phyloP scores from a whole-genome alignment of 1,140 invertebrate genomes.

The Nebria ingens region DNA sequence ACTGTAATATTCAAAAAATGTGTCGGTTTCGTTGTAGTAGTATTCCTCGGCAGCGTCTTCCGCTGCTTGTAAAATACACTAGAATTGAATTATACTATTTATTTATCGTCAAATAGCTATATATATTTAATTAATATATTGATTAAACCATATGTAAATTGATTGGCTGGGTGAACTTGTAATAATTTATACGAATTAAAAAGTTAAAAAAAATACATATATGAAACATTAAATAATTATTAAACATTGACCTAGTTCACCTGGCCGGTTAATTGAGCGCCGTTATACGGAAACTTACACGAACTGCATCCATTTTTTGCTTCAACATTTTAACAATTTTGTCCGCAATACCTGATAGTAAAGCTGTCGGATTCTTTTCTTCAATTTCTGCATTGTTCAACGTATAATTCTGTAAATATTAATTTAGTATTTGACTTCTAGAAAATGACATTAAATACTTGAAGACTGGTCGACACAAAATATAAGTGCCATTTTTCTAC shows the following conservation, averaged over 20 bases:
- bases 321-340: conserved; percentile 67
- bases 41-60: conserved; percentile 52
- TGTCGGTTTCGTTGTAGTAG: conserved; percentile 35
- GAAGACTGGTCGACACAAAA: too few relatives aligned
- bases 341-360: conserved; percentile 60
- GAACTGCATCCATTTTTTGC: conserved; percentile 73
- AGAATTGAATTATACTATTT: conserved; percentile 21
- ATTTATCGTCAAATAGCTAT: too few relatives aligned
- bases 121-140: too few relatives aligned
- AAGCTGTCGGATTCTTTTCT: conserved; percentile 58
- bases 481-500: too few relatives aligned
- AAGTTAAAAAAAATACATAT: conserved; percentile 7
- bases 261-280: conserved; percentile 9
- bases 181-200: too few relatives aligned
- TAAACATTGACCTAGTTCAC: conserved; percentile 11
- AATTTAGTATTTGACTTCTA: too few relatives aligned
- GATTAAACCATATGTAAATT: too few relatives aligned
- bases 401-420: conserved; percentile 55
- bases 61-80: conserved; percentile 60
- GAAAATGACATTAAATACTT: too few relatives aligned
- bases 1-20: conserved; percentile 48
- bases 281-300: conserved; percentile 34
- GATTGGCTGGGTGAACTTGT: too few relatives aligned
- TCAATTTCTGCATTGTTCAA: conserved; percentile 60
- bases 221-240: conserved; percentile 6